Evolutionary conservation across 2,113 vertebrate genomes (phyloP).

Genomic region (Eubucco bourcierii): DNA sequence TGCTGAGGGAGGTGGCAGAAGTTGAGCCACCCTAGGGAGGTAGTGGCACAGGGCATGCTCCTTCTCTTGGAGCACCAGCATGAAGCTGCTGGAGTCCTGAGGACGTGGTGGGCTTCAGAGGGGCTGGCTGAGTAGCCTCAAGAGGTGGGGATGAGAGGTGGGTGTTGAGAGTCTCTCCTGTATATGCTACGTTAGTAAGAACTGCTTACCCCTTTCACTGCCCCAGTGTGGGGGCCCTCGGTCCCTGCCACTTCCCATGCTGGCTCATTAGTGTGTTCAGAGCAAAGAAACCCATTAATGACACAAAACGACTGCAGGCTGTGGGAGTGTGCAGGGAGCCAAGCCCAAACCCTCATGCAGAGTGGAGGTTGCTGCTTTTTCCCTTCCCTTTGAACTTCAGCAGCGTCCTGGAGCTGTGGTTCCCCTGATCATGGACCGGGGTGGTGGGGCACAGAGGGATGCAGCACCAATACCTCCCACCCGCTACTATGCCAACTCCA

Average conservation of each 20-base stretch:
- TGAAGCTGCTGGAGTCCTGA: not conserved
- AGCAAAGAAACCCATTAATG: not conserved
- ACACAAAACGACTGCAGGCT: not conserved
- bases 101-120: not conserved
- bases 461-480: not conserved
- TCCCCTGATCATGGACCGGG: not conserved
- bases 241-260: not conserved
- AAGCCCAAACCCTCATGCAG: not conserved
- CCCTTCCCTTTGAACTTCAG: not conserved
- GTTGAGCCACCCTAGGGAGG: not conserved
- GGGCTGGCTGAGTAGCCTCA: not conserved
- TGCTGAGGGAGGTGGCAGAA: not conserved
- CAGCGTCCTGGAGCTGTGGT: not conserved
- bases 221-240: not conserved
- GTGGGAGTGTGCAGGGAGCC: not conserved
- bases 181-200: not conserved
- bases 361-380: not conserved
- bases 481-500: rapidly evolving
- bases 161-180: rapidly evolving
- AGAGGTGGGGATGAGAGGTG: not conserved
- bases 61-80: not conserved
- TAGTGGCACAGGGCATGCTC: not conserved
- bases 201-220: not conserved
- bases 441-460: not conserved
- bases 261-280: not conserved